phyloP scores from a whole-genome alignment of 2,888 invertebrate species.

The Chalcis sispes region DNA sequence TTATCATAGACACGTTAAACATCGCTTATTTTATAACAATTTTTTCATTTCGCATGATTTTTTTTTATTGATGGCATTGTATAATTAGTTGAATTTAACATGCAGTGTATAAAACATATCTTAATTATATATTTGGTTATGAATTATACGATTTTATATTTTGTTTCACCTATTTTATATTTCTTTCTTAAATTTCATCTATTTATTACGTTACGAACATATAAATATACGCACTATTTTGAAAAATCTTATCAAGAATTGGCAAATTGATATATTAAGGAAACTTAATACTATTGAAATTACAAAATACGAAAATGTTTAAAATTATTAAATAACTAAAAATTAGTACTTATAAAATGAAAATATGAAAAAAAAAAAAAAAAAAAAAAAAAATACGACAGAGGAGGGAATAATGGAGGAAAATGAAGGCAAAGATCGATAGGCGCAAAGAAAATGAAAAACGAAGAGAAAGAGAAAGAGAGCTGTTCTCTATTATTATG shows the following conservation, averaged over 20 bases:
- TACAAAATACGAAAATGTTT: too few relatives aligned
- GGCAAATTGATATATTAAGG: background rate
- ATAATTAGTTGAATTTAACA: conserved; percentile 70
- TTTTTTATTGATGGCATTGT: conserved; percentile 65
- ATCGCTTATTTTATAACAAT: conserved; percentile 61
- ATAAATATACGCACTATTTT: conserved; percentile 27
- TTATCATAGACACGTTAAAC: conserved; percentile 63
- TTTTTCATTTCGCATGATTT: conserved; percentile 64
- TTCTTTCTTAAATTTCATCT: conserved; percentile 1
- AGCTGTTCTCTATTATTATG: too few relatives aligned
- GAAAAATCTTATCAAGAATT: conserved; percentile 19
- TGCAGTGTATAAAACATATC: conserved; percentile 75
- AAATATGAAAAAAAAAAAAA: too few relatives aligned
- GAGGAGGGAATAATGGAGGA: too few relatives aligned
- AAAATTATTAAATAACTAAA: too few relatives aligned
- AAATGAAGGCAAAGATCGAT: too few relatives aligned
- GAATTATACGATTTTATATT: conserved; percentile 56
- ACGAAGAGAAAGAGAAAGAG: too few relatives aligned
- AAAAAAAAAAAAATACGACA: too few relatives aligned
- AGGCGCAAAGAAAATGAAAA: too few relatives aligned
- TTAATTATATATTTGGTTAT: conserved; percentile 59
- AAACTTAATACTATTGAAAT: too few relatives aligned
- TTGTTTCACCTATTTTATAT: conserved; percentile 47
- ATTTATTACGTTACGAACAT: conserved; percentile 8
- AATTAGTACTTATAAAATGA: too few relatives aligned